phyloP scores from a whole-genome alignment of 1,140 invertebrate genomes.

The Brachionus sp. region DNA sequence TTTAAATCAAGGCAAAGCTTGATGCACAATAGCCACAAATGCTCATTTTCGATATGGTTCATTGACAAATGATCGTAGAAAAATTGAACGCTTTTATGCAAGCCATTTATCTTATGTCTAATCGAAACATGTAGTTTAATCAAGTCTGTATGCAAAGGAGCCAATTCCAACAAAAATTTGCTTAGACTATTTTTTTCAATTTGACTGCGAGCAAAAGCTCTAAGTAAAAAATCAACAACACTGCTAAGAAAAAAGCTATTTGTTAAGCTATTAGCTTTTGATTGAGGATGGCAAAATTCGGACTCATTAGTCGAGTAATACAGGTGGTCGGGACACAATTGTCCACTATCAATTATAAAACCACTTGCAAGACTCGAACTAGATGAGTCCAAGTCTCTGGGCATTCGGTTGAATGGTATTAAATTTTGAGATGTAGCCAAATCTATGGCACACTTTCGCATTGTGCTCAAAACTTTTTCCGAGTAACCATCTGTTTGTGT shows the following conservation, averaged over 20 bases:
- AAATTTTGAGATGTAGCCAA: not conserved
- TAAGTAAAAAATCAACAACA: not conserved
- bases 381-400: not conserved
- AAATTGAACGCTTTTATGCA: constrained; percentile 3
- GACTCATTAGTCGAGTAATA: not conserved
- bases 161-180: constrained; percentile 9
- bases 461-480: not conserved
- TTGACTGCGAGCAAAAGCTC: not conserved
- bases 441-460: not conserved
- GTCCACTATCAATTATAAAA: constrained; percentile 16
- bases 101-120: constrained; percentile 26
- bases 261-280: not conserved
- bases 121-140: constrained; percentile 9
- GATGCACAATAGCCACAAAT: constrained; percentile 34
- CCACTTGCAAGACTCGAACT: not conserved
- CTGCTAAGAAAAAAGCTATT: constrained; percentile 14
- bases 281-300: not conserved
- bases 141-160: not conserved
- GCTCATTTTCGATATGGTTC: constrained; percentile 10
- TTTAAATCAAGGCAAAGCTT: constrained; percentile 28
- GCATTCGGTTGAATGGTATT: constrained; percentile 22
- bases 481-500: not conserved
- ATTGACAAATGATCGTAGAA: constrained; percentile 35
- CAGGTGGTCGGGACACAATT: not conserved
- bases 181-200: not conserved